Percentiles rank a stretch among this genome's conserved stretches.
Evolutionary conservation across 1,140 invertebrate species (phyloP).

Genomic region (Micrasema minimum): DNA sequence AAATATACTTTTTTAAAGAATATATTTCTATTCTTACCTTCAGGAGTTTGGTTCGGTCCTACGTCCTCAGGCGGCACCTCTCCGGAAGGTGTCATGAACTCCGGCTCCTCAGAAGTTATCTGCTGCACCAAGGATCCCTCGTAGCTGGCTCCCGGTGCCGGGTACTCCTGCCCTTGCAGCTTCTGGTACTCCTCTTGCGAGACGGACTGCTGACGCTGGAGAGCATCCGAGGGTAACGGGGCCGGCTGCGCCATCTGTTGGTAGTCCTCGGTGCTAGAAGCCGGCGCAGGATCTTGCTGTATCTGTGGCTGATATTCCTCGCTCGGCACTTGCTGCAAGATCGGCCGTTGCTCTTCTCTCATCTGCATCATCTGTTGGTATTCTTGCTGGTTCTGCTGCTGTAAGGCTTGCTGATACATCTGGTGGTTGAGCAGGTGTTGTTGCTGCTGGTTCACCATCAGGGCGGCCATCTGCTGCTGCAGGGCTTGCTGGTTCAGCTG

Average conservation of each 20-base stretch:
- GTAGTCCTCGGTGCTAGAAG: slow-evolving; percentile 12
- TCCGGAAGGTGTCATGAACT: slow-evolving; percentile 49
- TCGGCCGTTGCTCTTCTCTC: slow-evolving; percentile 15
- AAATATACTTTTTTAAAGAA: no score
- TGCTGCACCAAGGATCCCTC: slow-evolving; percentile 57
- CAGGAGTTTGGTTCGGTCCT: slow-evolving; percentile 11
- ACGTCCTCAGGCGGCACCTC: slow-evolving; percentile 50
- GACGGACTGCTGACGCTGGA: neutral
- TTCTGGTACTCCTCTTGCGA: slow-evolving; percentile 37
- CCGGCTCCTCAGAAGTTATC: slow-evolving; percentile 39
- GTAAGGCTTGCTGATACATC: slow-evolving; percentile 46
- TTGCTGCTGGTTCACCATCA: slow-evolving; percentile 59
- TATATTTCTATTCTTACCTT: slow-evolving; percentile 9
- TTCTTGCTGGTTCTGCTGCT: slow-evolving; percentile 30
- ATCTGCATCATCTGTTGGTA: slow-evolving; percentile 24
- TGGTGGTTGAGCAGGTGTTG: slow-evolving; percentile 58
- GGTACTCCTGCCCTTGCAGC: slow-evolving; percentile 56
- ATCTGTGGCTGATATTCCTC: slow-evolving; percentile 47
- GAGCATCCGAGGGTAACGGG: neutral
- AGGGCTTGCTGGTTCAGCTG: slow-evolving; percentile 56
- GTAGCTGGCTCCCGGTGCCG: slow-evolving; percentile 55
- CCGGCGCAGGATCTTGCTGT: slow-evolving; percentile 8
- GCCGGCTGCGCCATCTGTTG: neutral
- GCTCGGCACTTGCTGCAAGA: slow-evolving; percentile 43
- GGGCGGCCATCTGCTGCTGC: slow-evolving; percentile 49